Evolutionary conservation across 1,140 invertebrate genomes (phyloP), one percentile per base, ranked within the genome.

Genomic region (Paramacrobiotus metropolitanus): DNA sequence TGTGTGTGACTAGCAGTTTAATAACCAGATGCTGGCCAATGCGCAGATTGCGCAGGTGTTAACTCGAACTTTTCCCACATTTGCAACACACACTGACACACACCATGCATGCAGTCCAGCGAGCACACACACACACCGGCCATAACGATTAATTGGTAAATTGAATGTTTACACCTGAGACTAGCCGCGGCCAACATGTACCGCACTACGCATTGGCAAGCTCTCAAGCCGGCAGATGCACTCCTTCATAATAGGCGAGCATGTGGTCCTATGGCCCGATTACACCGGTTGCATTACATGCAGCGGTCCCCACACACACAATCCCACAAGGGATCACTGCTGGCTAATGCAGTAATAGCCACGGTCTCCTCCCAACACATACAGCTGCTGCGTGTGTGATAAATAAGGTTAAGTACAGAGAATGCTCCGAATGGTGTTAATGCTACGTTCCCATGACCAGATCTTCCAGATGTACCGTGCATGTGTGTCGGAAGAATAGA

Each of bases 11-110:
- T n/a, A n/a, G n/a, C n/a, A n/a, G n/a, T n/a, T n/a, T n/a, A n/a
- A n/a, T n/a, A n/a, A n/a, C n/a, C n/a, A n/a, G n/a, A n/a, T n/a
- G n/a, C n/a, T n/a, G n/a, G n/a, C n/a, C n/a, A n/a, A n/a, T n/a
- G n/a, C n/a, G n/a, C n/a, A n/a, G n/a, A n/a, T n/a, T 40, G 24
- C 24, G 48, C 48, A 55, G 48, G 48, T 55, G 48, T 55, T 24
- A 55, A 55, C 0, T 55, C 28, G 48, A 55, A 24, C 15, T 55
- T 15, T 55, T 55, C 48, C 48, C 48, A 55, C 48, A 55, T 28
- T 20, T 55, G 15, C 48, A 4, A 15, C 34, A 40, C 34, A 40
- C n/a, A 9, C 34, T 15, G 34, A 0, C 34, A 40, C 9, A 40
- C 34, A 40, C 9, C 34, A 40, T 9, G 34, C 34, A 40, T 15